Conservation (phyloP, 2,113 vertebrate species). For the Malurus melanocephalus region DNA sequence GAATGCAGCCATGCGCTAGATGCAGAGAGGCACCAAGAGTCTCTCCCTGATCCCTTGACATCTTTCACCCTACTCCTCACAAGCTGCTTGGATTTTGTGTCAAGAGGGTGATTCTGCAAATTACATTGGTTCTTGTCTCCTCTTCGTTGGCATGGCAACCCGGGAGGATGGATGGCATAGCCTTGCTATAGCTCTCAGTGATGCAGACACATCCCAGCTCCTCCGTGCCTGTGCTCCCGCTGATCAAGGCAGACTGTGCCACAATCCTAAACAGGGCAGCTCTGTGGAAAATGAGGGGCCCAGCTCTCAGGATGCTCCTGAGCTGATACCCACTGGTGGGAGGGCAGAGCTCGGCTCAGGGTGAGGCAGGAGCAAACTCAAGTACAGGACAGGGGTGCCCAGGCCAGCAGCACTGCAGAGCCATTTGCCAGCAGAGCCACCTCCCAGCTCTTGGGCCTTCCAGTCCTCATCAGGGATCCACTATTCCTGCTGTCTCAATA, state of each 20-base stretch:
- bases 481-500: neutral
- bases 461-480: neutral
- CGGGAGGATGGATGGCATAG: slow-evolving; percentile 42
- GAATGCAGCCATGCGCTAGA: fast-evolving
- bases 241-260: neutral
- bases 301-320: neutral
- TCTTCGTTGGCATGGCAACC: slow-evolving; percentile 56
- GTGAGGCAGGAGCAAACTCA: neutral
- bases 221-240: fast-evolving
- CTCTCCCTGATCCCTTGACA: slow-evolving; percentile 35
- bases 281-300: fast-evolving
- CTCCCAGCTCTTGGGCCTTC: neutral
- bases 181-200: neutral
- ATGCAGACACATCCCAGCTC: neutral
- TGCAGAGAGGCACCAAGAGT: neutral
- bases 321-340: fast-evolving
- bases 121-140: slow-evolving; percentile 42
- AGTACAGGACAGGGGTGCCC: fast-evolving
- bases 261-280: neutral
- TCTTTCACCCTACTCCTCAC: slow-evolving; percentile 3
- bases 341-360: neutral
- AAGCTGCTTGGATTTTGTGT: slow-evolving; percentile 44
- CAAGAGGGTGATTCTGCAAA: slow-evolving; percentile 62
- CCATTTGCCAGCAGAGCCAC: neutral
- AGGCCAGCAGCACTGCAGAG: neutral